Evolutionary conservation across 1,140 invertebrate species (phyloP), one percentile per base, ranked within the genome.

Genomic region (Lethrus apterus): DNA sequence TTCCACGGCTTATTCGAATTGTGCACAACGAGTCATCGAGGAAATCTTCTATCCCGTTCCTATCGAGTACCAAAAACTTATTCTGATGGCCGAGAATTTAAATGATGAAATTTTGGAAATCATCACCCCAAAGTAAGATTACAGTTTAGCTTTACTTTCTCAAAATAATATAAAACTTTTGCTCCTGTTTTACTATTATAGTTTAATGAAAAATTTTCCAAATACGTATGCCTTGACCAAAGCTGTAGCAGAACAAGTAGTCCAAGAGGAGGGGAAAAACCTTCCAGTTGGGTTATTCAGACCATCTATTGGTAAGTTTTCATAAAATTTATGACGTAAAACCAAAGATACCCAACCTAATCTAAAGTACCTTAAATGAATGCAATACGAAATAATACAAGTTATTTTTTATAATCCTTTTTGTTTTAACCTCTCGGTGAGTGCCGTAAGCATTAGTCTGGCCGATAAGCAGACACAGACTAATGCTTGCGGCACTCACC

Each of bases 171-270:
- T 36, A 36, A 33, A 32, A n/a, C 1, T 43, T 18, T 24, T 35
- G 11, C 23, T 44, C 35, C 2, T 23, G 8, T 23, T 38, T 21
- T 7, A 34, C 36, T 19, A 38, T 63, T 62, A 2, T 57, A 79
- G 76, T n/a, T 55, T 76, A 7, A 54, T 83, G 7, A 73, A 73
- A 5, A 69, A 76, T n/a, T 70, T 74, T 36, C 81, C 81, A 0
- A 83, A 83, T 55, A 81, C 80, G 0, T 84, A 84, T 48, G 77
- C 78, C 3, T 80, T 78, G 52, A 82, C 79, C 1, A 83, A 84
- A 63, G 77, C 78, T 0, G 59, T 82, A 2, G 76, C 79, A 0
- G 81, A 83, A 54, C 71, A 76, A 17, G 69, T 77, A 0, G 57
- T 83, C 0, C 64, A 71, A 26, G 63, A 64, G 19, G 67, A 74